Evolutionary conservation across 2,797 vertebrate genomes (phyloP).

Genomic region (Melanotaenia pygmaea): DNA sequence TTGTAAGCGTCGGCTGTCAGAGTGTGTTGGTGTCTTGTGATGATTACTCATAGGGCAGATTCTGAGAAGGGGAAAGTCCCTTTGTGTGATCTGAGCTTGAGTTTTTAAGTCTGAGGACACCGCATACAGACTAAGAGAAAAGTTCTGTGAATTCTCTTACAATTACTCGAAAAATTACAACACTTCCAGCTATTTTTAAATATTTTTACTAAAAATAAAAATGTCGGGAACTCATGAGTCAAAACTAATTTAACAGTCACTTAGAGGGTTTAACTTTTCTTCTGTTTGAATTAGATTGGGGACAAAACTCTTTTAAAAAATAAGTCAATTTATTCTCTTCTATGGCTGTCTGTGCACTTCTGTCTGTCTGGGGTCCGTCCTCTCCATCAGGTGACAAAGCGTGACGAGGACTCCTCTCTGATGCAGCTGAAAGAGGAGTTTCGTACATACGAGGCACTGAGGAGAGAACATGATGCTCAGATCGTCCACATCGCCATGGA

Average conservation of each 20-base stretch:
- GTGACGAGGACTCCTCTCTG: constrained; percentile 96
- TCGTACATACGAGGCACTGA: constrained; percentile 92
- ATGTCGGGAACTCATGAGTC: not conserved
- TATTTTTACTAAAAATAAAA: not conserved
- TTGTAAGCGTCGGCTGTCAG: not conserved
- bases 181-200: too few relatives aligned
- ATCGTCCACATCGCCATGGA: constrained; percentile 99
- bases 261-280: not conserved
- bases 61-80: constrained; percentile 86
- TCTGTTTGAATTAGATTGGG: not conserved
- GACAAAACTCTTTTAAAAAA: not conserved
- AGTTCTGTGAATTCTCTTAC: not conserved
- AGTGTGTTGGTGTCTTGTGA: constrained; percentile 83
- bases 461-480: constrained; percentile 95
- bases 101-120: constrained; percentile 75
- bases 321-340: not conserved
- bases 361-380: not conserved
- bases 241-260: not conserved
- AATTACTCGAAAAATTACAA: not conserved
- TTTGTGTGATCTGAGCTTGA: constrained; percentile 78
- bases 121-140: not conserved
- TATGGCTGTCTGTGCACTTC: not conserved
- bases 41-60: constrained; percentile 98
- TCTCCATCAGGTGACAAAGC: constrained; percentile 91
- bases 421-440: constrained; percentile 99